These are phyloP conservation scores for Deroptyus accipitrinus DNA, from an alignment of 2,113 vertebrate genomes.

Conservation along the genomic window DNA sequence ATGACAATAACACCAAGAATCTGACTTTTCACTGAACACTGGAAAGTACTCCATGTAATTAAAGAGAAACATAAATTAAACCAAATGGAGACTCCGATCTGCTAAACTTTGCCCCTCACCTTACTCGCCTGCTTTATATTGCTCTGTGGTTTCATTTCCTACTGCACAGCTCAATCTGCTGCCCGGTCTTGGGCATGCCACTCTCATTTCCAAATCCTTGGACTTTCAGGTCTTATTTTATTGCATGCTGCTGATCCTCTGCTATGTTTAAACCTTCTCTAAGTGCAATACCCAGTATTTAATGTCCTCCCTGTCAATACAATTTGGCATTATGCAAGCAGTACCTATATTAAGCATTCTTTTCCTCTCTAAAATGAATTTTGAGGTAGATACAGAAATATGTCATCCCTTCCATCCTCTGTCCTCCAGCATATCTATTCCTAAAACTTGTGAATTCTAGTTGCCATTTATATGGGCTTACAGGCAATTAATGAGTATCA, in stretches of 20 bases:
- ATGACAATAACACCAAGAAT: neutral
- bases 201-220: constrained; percentile 20
- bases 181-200: neutral
- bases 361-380: neutral
- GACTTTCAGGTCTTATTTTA: neutral
- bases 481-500: neutral
- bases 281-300: neutral
- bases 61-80: neutral
- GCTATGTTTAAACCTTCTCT: neutral
- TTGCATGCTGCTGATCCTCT: neutral
- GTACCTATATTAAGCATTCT: neutral
- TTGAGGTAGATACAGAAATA: neutral
- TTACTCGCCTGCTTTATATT: neutral
- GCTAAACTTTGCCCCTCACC: neutral
- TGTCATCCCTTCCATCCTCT: neutral
- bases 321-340: neutral
- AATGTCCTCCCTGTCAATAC: neutral
- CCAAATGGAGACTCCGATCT: neutral
- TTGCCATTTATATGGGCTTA: neutral
- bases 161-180: neutral
- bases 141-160: neutral
- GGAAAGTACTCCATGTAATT: neutral
- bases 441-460: neutral
- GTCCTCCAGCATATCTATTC: neutral
- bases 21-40: neutral